Evolutionary conservation across 2,113 vertebrate genomes (phyloP), one percentile per base, ranked within the genome.

Genomic region (Artemisiospiza belli): DNA sequence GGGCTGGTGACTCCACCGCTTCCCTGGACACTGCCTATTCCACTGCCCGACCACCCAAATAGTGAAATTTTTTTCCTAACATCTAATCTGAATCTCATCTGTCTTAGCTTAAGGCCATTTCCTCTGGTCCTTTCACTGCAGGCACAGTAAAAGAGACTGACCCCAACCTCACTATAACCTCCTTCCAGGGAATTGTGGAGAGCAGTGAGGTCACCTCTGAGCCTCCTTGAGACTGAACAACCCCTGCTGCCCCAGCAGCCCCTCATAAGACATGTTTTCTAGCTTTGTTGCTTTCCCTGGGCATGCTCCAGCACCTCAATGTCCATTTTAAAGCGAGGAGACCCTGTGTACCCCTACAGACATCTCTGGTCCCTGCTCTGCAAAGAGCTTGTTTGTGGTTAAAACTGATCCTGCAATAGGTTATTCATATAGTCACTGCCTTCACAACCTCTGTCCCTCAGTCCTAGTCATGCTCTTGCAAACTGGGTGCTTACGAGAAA

Each of bases 11-110:
- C 44, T 74, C 27, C 33, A 23, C 11, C 10, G 2, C 41, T 47
- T 79, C 24, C 5, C 25, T 17, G 35, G 24, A 25, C 22, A 44
- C 15, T 28, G 37, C 10, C 15, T 44, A 5, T 51, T 39, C 22
- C 15, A n/a, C 18, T 33, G 10, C 18, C 33, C 74, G 44, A 59
- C 33, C 15, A 44, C 15, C 8, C 1, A 0, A 59, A 44, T 3
- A 35, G 17, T 35, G 58, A 25, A 4, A 0, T 0, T 12, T 22
- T 46, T 63, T 55, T 43, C 3, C 25, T 31, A 31, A 15, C 35
- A 15, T 15, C 21, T 57, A 31, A 35, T 31, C 21, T 57, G 51
- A 72, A 31, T 57, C 31, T 57, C 51, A 17, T 14, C 7, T 49
- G 24, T 57, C 2, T 64, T 31, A 72, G 4, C 1, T 63, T 57